Evolutionary conservation across 1,140 invertebrate species (phyloP).

Genomic region (Heliconius eleuchia): DNA sequence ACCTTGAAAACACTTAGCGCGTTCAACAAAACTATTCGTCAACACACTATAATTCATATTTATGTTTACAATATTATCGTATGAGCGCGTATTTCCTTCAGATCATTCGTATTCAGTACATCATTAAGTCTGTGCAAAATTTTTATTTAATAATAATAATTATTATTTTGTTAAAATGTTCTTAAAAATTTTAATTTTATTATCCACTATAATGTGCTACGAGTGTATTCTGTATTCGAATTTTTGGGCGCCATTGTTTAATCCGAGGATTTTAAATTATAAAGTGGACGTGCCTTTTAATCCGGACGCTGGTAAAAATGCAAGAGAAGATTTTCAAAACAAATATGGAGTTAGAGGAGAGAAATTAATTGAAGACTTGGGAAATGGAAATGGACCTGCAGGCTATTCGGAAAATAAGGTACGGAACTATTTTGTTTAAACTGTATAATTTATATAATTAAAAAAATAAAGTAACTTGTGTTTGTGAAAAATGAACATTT

Average conservation of each 20-base stretch:
- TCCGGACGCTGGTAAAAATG: conserved; percentile 54
- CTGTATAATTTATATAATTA: no score
- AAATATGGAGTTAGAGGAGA: conserved; percentile 64
- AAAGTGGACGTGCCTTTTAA: conserved; percentile 61
- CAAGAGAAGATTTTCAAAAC: conserved; percentile 49
- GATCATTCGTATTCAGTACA: conserved; percentile 38
- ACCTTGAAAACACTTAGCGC: conserved; percentile 38
- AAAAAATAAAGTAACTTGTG: not conserved
- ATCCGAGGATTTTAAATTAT: conserved; percentile 67
- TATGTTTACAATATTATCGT: conserved; percentile 27
- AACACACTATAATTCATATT: conserved; percentile 21
- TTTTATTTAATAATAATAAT: no score
- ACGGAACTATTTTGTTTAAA: conserved; percentile 1
- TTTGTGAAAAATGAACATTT: not conserved
- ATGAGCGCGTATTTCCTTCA: conserved; percentile 34
- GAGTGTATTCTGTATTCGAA: conserved; percentile 63
- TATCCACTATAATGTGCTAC: conserved; percentile 48
- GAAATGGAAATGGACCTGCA: conserved; percentile 57
- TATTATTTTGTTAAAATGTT: conserved; percentile 41
- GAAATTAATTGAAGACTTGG: conserved; percentile 63
- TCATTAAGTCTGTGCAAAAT: not conserved
- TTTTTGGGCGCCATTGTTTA: conserved; percentile 72
- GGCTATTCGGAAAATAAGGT: conserved; percentile 35
- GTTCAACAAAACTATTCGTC: conserved; percentile 35
- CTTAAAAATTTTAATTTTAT: conserved; percentile 45